A percentile compares a stretch with the other conserved stretches of the same genome.
These are phyloP conservation scores for Enteromius unitaeniatus DNA, from an alignment of 2,797 vertebrate species.

Conservation along the genomic window DNA sequence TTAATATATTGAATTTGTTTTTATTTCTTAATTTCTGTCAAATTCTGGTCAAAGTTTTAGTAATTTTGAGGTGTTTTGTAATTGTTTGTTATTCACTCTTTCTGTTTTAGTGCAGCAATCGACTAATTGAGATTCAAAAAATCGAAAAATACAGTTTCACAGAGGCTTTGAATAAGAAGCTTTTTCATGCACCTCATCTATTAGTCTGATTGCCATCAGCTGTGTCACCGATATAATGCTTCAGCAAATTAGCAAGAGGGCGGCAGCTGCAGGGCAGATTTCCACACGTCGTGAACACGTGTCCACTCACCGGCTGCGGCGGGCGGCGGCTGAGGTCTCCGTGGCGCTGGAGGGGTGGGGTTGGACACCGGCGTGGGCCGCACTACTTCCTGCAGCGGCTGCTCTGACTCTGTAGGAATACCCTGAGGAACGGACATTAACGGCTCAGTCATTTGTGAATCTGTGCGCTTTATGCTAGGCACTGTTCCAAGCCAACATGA, in stretches of 20 bases:
- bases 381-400: constrained; percentile 69
- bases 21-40: not conserved
- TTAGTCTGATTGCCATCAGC: not conserved
- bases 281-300: not conserved
- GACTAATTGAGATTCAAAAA: not conserved
- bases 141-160: not conserved
- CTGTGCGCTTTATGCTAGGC: not conserved
- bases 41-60: not conserved
- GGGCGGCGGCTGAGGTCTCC: constrained; percentile 62
- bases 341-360: constrained; percentile 41
- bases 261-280: constrained; percentile 3
- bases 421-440: constrained; percentile 62
- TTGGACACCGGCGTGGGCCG: constrained; percentile 63
- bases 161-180: not conserved
- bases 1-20: not conserved
- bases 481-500: not conserved
- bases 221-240: constrained; percentile 7
- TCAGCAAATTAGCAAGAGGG: not conserved
- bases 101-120: not conserved
- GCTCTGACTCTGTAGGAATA: constrained; percentile 74
- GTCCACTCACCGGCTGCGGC: constrained; percentile 66
- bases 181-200: not conserved
- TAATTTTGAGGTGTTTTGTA: not conserved
- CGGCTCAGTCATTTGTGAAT: not conserved
- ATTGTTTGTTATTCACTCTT: not conserved